Evolutionary conservation across 2,888 invertebrate species (phyloP).

Genomic region (Cheilosia soror): DNA sequence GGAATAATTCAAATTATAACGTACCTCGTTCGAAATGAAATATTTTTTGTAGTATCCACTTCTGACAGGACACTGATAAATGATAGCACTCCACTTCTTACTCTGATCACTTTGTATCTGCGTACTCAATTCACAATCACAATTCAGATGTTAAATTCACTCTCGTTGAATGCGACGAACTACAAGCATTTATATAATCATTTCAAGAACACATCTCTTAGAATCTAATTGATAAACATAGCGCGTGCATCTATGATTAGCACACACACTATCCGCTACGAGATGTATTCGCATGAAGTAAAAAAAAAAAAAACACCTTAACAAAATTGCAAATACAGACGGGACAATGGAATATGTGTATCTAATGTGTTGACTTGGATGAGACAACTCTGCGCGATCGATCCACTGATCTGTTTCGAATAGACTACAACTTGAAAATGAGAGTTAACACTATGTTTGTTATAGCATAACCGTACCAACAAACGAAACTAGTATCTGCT

Average conservation of each 20-base stretch:
- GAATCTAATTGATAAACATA: slow-evolving; percentile 58
- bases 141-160: slow-evolving; percentile 19
- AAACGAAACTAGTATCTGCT: not conserved
- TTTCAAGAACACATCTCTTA: slow-evolving; percentile 58
- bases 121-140: slow-evolving; percentile 18
- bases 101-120: not conserved
- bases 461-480: slow-evolving; percentile 13
- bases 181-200: slow-evolving; percentile 50
- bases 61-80: slow-evolving; percentile 12
- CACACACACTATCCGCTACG: slow-evolving; percentile 29
- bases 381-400: slow-evolving; percentile 6
- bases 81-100: not conserved
- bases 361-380: no score
- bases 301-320: not conserved
- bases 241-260: slow-evolving; percentile 59
- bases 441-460: slow-evolving; percentile 16
- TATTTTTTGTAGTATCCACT: slow-evolving; percentile 5
- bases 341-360: not conserved
- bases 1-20: not conserved
- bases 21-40: not conserved
- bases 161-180: not conserved
- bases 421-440: slow-evolving; percentile 54
- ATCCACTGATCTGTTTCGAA: slow-evolving; percentile 62
- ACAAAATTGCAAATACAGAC: not conserved
- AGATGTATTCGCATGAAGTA: not conserved